Conservation (phyloP, 2,888 invertebrate species). For the Cremastobaeus sp. region DNA sequence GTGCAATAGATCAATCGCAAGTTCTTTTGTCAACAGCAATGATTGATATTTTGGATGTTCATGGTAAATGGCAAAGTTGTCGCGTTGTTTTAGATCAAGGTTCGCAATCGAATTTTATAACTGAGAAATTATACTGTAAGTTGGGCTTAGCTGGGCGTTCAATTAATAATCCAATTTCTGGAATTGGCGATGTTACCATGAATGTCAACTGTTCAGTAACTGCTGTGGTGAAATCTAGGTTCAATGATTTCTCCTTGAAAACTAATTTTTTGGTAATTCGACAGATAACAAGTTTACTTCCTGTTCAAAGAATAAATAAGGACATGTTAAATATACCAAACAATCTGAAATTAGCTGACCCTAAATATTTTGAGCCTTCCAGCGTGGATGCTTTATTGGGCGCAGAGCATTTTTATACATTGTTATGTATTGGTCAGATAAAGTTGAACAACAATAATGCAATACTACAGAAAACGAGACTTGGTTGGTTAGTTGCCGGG, state of each 20-base stretch:
- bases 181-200: conserved; percentile 5
- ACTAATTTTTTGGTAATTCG: conserved; percentile 4
- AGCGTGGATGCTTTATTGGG: conserved; percentile 56
- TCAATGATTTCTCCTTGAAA: neutral
- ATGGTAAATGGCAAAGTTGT: neutral
- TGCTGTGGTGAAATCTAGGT: conserved; percentile 6
- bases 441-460: neutral
- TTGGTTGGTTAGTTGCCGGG: conserved; percentile 58
- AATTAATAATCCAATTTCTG: conserved; percentile 17
- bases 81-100: conserved; percentile 35
- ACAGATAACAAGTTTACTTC: conserved; percentile 10
- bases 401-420: conserved; percentile 39
- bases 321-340: neutral
- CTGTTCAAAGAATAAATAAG: neutral
- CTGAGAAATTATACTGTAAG: conserved; percentile 10
- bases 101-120: conserved; percentile 35
- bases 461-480: conserved; percentile 49
- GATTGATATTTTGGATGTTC: conserved; percentile 6
- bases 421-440: conserved; percentile 49
- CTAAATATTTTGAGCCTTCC: conserved; percentile 16
- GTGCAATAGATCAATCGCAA: conserved; percentile 9
- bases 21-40: conserved; percentile 32
- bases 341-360: conserved; percentile 56
- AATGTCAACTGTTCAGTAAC: neutral
- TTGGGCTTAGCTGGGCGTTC: neutral